Evolutionary conservation across 2,113 vertebrate species (phyloP).

Genomic region (Heptranchias perlo): DNA sequence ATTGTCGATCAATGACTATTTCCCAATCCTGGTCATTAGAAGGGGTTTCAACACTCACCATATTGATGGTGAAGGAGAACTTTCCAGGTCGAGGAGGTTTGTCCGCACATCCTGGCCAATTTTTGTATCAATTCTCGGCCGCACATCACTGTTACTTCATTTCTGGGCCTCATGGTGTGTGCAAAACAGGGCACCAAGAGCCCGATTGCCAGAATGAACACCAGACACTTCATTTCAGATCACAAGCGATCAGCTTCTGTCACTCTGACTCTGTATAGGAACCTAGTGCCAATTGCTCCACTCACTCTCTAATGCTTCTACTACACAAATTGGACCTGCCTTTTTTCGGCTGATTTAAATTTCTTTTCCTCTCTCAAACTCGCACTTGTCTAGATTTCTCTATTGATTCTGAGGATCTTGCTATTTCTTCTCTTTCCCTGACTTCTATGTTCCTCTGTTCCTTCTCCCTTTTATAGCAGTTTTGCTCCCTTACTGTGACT

Average conservation of each 20-base stretch:
- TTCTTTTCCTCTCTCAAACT: neutral
- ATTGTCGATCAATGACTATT: neutral
- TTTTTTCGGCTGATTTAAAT: too few relatives aligned
- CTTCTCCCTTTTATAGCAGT: neutral
- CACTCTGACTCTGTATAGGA: too few relatives aligned
- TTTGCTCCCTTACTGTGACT: neutral
- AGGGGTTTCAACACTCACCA: neutral
- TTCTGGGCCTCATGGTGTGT: neutral
- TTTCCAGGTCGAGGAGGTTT: too few relatives aligned
- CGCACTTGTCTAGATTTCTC: neutral
- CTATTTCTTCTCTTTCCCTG: neutral
- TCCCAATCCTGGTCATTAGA: neutral
- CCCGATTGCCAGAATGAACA: neutral
- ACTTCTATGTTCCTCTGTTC: neutral
- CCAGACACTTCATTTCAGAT: neutral
- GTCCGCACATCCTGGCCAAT: neutral
- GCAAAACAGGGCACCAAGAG: neutral
- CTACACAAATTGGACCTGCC: too few relatives aligned
- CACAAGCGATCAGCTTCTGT: neutral
- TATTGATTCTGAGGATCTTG: neutral
- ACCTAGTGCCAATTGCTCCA: too few relatives aligned
- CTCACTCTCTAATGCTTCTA: too few relatives aligned
- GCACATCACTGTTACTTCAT: neutral
- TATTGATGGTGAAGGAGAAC: neutral
- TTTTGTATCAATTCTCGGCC: neutral